These are phyloP conservation scores for Strigamia crassipes DNA, from an alignment of 2,888 invertebrate species.

Conservation along the genomic window DNA sequence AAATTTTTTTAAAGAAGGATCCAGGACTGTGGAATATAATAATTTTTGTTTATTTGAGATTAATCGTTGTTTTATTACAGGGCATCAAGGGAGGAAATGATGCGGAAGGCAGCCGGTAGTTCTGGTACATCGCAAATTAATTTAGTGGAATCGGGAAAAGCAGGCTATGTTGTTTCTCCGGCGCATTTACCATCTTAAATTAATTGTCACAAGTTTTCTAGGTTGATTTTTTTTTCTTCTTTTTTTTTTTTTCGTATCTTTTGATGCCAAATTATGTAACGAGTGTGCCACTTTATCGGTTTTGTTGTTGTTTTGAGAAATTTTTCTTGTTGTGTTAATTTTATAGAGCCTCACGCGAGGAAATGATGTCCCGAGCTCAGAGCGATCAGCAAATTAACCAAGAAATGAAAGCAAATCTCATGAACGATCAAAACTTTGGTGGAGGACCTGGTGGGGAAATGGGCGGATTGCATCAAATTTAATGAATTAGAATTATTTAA, in stretches of 20 bases:
- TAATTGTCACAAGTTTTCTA: neutral
- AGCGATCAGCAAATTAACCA: constrained; percentile 48
- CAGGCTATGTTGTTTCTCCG: neutral
- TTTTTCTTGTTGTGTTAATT: neutral
- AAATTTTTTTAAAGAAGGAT: neutral
- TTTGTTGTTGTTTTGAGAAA: neutral
- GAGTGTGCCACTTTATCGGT: neutral
- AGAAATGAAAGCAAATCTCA: constrained; percentile 48
- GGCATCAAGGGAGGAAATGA: constrained; percentile 45
- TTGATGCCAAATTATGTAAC: constrained; percentile 4
- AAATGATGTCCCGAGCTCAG: constrained; percentile 49
- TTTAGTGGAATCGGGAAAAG: neutral
- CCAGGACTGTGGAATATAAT: neutral
- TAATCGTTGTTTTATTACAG: constrained; percentile 32
- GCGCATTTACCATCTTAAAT: neutral
- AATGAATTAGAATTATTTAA: neutral
- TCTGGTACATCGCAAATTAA: constrained; percentile 1
- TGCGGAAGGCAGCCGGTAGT: neutral
- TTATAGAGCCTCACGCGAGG: constrained; percentile 49
- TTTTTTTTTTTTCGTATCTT: neutral
- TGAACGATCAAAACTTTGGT: constrained; percentile 44
- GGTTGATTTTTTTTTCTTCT: neutral
- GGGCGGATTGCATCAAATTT: constrained; percentile 43
- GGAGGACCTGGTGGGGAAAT: constrained; percentile 26
- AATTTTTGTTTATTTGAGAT: neutral